Conservation (phyloP, 2,113 vertebrate species). For the Neolamprologus devosi region DNA sequence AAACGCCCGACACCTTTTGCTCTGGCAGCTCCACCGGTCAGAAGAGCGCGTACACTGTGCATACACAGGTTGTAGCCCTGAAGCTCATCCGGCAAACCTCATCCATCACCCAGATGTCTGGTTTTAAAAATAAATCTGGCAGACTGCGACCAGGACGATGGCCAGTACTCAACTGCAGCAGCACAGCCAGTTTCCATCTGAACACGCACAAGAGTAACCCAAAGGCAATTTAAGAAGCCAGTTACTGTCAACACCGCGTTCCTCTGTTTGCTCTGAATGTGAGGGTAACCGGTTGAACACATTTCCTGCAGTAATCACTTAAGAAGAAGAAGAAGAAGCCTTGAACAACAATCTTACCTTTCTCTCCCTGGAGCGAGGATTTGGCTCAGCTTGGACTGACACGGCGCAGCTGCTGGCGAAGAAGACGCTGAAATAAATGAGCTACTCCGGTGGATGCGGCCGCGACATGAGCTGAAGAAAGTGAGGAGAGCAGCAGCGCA, state of each 20-base stretch:
- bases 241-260: background rate
- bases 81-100: background rate
- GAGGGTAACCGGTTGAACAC: background rate
- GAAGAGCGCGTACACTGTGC: background rate
- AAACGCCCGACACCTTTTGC: background rate
- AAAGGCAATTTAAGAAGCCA: background rate
- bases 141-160: slow-evolving; percentile 19
- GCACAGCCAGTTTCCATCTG: background rate
- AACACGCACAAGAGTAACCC: background rate
- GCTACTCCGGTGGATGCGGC: slow-evolving; percentile 23
- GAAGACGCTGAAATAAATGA: background rate
- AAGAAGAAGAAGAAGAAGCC: background rate
- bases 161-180: background rate
- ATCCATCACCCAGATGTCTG: slow-evolving; percentile 1
- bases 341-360: slow-evolving; percentile 51
- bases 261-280: background rate
- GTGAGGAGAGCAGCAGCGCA: slow-evolving; percentile 30
- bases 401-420: background rate
- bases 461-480: slow-evolving; percentile 25
- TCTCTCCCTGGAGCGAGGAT: background rate
- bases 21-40: background rate
- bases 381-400: background rate
- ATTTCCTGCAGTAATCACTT: background rate
- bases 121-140: background rate
- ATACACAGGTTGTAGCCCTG: background rate